Evolutionary conservation across 2,888 invertebrate genomes (phyloP).

Genomic region (Itoplectis maculator): DNA sequence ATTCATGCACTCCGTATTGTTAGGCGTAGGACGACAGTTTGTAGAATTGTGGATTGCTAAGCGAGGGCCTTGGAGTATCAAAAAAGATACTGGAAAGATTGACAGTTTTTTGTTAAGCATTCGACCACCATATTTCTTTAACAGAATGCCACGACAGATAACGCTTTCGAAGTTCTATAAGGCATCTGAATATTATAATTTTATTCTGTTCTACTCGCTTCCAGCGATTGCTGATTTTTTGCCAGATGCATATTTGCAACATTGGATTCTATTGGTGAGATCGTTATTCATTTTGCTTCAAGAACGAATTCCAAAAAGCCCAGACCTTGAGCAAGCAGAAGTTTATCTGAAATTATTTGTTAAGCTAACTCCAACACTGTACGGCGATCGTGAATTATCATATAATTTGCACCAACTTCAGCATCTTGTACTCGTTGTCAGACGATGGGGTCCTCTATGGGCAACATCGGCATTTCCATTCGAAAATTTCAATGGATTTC

Average conservation of each 20-base stretch:
- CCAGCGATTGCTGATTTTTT: conserved; percentile 64
- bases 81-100: conserved; percentile 50
- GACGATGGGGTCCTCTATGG: conserved; percentile 73
- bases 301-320: conserved; percentile 42
- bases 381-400: conserved; percentile 61
- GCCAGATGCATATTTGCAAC: conserved; percentile 66
- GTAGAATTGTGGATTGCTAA: conserved; percentile 43
- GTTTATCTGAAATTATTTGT: conserved; percentile 69
- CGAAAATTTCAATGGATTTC: conserved; percentile 70
- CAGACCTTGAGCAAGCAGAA: conserved; percentile 62
- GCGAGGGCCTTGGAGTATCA: conserved; percentile 65
- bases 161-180: conserved; percentile 58
- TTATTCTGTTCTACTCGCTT: conserved; percentile 70
- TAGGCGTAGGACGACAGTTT: conserved; percentile 62
- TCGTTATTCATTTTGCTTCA: conserved; percentile 64
- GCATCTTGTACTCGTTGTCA: conserved; percentile 67
- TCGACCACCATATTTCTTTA: conserved; percentile 60
- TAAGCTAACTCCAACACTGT: conserved; percentile 58
- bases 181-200: conserved; percentile 69
- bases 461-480: conserved; percentile 70
- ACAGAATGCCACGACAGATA: conserved; percentile 54
- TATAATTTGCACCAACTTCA: conserved; percentile 72
- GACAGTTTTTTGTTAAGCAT: conserved; percentile 60
- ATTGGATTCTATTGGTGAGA: conserved; percentile 70
- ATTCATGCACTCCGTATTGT: conserved; percentile 70